These are phyloP conservation scores for Hypercompe scribonia DNA, from an alignment of 2,888 invertebrate species.

Conservation along the genomic window DNA sequence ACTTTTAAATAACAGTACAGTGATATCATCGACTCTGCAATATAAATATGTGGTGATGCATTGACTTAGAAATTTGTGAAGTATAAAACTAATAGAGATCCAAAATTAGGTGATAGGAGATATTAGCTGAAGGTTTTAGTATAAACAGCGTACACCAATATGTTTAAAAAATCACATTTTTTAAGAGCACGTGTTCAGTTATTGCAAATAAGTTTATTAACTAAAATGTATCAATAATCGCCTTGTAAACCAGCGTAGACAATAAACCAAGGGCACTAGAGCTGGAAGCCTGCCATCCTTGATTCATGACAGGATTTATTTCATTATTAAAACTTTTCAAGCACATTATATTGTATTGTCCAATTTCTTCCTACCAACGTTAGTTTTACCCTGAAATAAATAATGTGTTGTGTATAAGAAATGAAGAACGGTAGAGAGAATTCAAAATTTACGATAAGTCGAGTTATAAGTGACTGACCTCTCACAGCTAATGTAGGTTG, in stretches of 20 bases:
- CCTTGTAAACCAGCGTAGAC: neutral
- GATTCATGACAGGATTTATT: neutral
- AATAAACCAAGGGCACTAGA: neutral
- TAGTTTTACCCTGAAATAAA: neutral
- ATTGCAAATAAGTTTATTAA: neutral
- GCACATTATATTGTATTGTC: too few species aligned
- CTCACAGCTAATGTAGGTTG: neutral
- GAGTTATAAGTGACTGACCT: neutral
- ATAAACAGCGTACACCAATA: neutral
- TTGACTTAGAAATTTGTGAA: slow-evolving; percentile 2
- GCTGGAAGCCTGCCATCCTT: neutral
- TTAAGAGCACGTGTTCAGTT: neutral
- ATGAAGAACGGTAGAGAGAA: neutral
- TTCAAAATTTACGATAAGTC: neutral
- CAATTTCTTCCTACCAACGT: too few species aligned
- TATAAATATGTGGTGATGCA: neutral
- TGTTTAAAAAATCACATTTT: neutral
- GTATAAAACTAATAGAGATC: neutral
- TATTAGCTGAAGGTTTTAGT: neutral
- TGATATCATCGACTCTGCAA: slow-evolving; percentile 10
- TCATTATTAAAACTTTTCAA: too few species aligned
- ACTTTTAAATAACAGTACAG: slow-evolving; percentile 13
- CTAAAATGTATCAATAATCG: neutral
- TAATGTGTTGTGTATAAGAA: neutral
- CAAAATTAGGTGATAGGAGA: neutral